Evolutionary conservation across 2,888 invertebrate species (phyloP).

Genomic region (Amphipyra berbera): DNA sequence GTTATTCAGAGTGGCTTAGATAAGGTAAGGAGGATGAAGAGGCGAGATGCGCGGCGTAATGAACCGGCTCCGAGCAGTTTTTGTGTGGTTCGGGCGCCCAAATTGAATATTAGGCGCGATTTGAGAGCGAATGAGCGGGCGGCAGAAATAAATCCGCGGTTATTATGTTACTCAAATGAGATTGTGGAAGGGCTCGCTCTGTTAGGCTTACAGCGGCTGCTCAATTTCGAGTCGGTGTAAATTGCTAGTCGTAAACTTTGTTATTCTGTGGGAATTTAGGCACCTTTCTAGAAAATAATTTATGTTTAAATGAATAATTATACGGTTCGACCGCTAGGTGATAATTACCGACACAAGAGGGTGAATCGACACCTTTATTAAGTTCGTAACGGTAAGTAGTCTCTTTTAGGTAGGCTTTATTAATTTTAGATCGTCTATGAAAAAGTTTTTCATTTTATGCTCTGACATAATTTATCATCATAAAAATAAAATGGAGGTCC

Average conservation of each 20-base stretch:
- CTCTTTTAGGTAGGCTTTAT: background rate
- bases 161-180: constrained; percentile 89
- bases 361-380: no score
- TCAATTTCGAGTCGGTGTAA: constrained; percentile 85
- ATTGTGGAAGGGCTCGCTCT: constrained; percentile 83
- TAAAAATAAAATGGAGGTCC: constrained; percentile 45
- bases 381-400: constrained; percentile 18
- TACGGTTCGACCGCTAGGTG: constrained; percentile 35
- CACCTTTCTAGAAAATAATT: constrained; percentile 70
- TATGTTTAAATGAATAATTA: constrained; percentile 61
- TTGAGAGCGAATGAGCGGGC: constrained; percentile 87
- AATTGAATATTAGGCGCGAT: constrained; percentile 90
- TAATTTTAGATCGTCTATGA: constrained; percentile 3
- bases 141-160: constrained; percentile 88
- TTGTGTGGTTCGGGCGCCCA: constrained; percentile 87
- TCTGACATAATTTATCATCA: constrained; percentile 11
- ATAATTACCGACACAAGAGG: constrained; percentile 40
- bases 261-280: constrained; percentile 78
- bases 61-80: constrained; percentile 88
- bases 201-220: constrained; percentile 80
- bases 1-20: constrained; percentile 88
- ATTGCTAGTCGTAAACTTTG: constrained; percentile 81
- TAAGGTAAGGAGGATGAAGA: constrained; percentile 90
- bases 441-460: constrained; percentile 10
- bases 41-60: constrained; percentile 89